These are phyloP conservation scores for Seriola quinqueradiata DNA, from an alignment of 2,113 vertebrate genomes.

Conservation along the genomic window DNA sequence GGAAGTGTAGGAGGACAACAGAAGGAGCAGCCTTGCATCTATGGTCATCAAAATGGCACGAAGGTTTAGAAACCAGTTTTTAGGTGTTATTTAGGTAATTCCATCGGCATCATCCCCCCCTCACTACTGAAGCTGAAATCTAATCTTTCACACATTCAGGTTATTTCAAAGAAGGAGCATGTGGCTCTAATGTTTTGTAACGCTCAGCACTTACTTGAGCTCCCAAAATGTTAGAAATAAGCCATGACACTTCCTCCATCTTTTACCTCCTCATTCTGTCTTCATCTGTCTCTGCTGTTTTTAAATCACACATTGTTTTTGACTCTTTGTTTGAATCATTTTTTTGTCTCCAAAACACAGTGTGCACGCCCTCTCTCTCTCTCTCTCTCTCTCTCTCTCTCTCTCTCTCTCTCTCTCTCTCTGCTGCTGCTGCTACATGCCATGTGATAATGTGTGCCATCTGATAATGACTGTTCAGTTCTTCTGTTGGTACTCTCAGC, in stretches of 20 bases:
- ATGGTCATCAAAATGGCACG: neutral
- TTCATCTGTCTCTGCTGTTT: conserved; percentile 42
- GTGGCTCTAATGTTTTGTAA: conserved; percentile 41
- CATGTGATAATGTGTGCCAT: conserved; percentile 76
- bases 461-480: conserved; percentile 77
- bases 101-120: conserved; percentile 20
- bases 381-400: conserved; percentile 62
- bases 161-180: conserved; percentile 32
- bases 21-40: neutral
- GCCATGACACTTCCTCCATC: conserved; percentile 26
- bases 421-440: conserved; percentile 68
- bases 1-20: neutral
- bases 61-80: no score
- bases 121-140: neutral
- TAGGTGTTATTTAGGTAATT: neutral
- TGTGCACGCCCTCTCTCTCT: conserved; percentile 59
- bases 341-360: conserved; percentile 43
- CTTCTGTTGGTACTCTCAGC: conserved; percentile 74
- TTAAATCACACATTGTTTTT: conserved; percentile 36
- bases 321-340: conserved; percentile 27
- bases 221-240: conserved; percentile 29
- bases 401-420: conserved; percentile 62
- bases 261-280: conserved; percentile 38
- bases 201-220: conserved; percentile 12
- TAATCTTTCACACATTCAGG: conserved; percentile 13